phyloP scores from a whole-genome alignment of 2,113 vertebrate genomes.

The Martes martes region DNA sequence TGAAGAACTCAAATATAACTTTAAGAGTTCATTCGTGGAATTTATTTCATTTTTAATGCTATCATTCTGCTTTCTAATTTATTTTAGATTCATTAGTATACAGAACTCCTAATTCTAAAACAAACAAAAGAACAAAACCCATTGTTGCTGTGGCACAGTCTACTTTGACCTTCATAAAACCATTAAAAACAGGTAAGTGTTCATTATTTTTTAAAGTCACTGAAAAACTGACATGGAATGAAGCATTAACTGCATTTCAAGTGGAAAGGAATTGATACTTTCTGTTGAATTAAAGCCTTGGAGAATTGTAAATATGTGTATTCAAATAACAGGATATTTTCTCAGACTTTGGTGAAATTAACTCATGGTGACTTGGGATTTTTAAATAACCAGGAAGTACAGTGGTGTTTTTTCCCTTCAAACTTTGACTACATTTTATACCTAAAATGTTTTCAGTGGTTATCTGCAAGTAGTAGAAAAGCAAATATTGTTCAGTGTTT shows the following conservation, averaged over 20 bases:
- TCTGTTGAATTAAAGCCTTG: not conserved
- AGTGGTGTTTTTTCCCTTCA: not conserved
- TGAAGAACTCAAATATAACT: not conserved
- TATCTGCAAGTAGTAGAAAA: not conserved
- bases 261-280: not conserved
- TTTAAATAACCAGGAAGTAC: not conserved
- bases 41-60: not conserved
- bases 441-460: not conserved
- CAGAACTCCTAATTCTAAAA: conserved; percentile 58
- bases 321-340: not conserved
- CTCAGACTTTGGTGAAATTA: not conserved
- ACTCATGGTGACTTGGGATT: not conserved
- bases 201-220: not conserved
- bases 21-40: not conserved
- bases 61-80: conserved; percentile 18
- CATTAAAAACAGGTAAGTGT: conserved; percentile 87
- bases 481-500: not conserved
- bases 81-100: conserved; percentile 72
- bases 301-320: not conserved
- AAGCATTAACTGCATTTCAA: not conserved
- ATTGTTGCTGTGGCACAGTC: conserved; percentile 88
- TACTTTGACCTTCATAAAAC: conserved; percentile 89
- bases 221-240: not conserved
- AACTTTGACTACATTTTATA: not conserved
- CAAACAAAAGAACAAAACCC: conserved; percentile 72